Base-by-base conservation (phyloP, 2,113 vertebrate genomes). In the Marmota flaviventris region DNA sequence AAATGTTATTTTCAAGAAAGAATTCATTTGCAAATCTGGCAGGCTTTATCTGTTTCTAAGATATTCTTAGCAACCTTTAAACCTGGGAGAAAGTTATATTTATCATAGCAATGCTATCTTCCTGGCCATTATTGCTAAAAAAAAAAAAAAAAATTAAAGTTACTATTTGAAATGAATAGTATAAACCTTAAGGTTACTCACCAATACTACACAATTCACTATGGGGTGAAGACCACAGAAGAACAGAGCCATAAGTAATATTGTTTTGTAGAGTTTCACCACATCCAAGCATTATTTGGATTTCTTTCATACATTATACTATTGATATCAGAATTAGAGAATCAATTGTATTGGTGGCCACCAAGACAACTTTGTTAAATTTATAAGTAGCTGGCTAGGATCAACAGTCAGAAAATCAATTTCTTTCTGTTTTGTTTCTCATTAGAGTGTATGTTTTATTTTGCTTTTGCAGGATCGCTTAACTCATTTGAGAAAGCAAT, bases 361-460 rank as follows among this genome's bases (percentile, higher is more conserved):
- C 27, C 79, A 0, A 89, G 82, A 89, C 25, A 8, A 81, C 48
- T 79, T 86, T 76, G 56, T 77, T 95, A 97, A 96, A 93, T 96
- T 94, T 79, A 34, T 94, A 45, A 25, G 56, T 73, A 86, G 0
- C 34, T 81, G 7, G 58, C 95, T 79, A 79, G 42, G 0, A 48
- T 83, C 2, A 84, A 69, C 32, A 81, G 10, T 63, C 37, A 93
- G 65, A 94, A 94, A 95, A 89, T 93, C 82, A 76, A 89, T 94
- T 85, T 97, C 48, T 14, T 91, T 95, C 58, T 84, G 29, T 93
- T 89, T 61, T 90, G 39, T 91, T 94, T 95, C 70, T 92, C 29
- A 95, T 97, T 96, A 95, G 24, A 56, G 5, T 87, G 39, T 48
- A 76, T 42, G 56, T 91, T 97, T 97, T 92, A 51, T 94, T 83